phyloP scores from a whole-genome alignment of 1,140 invertebrate genomes.

The Platyscapa corneri region DNA sequence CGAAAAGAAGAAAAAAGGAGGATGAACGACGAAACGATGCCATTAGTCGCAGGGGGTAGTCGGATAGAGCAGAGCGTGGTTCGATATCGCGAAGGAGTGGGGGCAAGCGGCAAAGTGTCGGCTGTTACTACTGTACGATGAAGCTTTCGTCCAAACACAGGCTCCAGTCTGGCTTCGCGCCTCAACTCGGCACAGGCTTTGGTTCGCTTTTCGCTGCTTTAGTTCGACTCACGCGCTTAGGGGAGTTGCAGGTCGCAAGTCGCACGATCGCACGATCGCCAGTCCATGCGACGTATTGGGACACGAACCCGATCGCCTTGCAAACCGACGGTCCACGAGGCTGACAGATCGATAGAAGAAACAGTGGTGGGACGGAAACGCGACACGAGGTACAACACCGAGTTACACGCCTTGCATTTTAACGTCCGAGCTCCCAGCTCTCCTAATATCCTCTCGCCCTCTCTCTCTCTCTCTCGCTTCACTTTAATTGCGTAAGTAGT shows the following conservation, averaged over 20 bases:
- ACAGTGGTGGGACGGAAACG: not conserved
- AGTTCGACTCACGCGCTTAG: not conserved
- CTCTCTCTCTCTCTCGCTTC: too few species aligned
- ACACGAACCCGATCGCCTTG: too few species aligned
- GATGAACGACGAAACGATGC: not conserved
- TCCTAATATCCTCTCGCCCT: too few species aligned
- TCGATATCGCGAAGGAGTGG: not conserved
- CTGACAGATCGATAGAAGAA: not conserved
- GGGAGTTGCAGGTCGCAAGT: too few species aligned
- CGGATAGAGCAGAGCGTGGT: too few species aligned
- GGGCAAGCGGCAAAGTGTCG: not conserved
- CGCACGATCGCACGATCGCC: not conserved
- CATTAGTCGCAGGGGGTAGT: not conserved
- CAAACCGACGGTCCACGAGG: not conserved
- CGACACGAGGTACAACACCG: too few species aligned
- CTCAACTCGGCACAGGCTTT: not conserved
- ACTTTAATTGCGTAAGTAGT: too few species aligned
- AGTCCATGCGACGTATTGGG: not conserved
- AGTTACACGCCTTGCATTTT: too few species aligned
- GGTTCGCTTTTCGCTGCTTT: not conserved
- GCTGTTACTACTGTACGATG: conserved; percentile 8
- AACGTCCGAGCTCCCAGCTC: too few species aligned
- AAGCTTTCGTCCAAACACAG: conserved; percentile 6
- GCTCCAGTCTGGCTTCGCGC: conserved; percentile 48
- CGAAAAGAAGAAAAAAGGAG: not conserved